Base-by-base conservation (phyloP, 2,797 vertebrate genomes). In the Phaenicophaeus curvirostris region DNA sequence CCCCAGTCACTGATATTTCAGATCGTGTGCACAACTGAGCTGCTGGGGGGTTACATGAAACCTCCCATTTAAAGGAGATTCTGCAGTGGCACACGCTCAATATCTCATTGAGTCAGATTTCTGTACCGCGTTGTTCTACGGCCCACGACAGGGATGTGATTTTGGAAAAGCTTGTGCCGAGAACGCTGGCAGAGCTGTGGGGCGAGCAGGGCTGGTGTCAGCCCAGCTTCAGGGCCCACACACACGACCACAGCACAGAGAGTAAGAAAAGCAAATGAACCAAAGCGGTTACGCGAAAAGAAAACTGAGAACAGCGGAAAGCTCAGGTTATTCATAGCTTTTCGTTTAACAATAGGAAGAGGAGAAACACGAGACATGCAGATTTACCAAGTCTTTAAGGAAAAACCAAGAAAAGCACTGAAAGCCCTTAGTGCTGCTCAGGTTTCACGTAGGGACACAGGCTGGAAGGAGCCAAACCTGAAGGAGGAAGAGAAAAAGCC, bases 391-490 rank as follows among this genome's bases (percentile, higher is more conserved):
- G 98, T 99, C 98, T 98, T 98, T 98, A 99, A 98, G 98, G 99
- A 99, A 99, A 99, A 99, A 99, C 99, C 99, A 97, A 99, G 98
- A 99, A 99, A 99, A 99, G 99, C 98, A 99, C 99, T 98, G 99
- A 99, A 98, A 98, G 99, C 98, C 96, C 99, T 99, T 99, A 99
- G 98, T 99, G 99, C 97, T 99, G 99, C 98, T 99, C 99, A 98
- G 99, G 98, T 99, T 99, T 99, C 99, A 99, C 98, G 99, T 98
- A 99, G 99, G 99, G 99, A 98, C 99, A 99, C 98, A 99, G 98
- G 98, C 99, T 99, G 98, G 99, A 99, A 99, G 99, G 98, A 99
- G 98, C 99, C 99, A 99, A 98, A 99, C 99, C 99, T 99, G 99
- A 98, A 98, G 98, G 97, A 98, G 98, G 98, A 98, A 98, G 98